phyloP scores from a whole-genome alignment of 2,113 vertebrate genomes.

The Xerus inauris region DNA sequence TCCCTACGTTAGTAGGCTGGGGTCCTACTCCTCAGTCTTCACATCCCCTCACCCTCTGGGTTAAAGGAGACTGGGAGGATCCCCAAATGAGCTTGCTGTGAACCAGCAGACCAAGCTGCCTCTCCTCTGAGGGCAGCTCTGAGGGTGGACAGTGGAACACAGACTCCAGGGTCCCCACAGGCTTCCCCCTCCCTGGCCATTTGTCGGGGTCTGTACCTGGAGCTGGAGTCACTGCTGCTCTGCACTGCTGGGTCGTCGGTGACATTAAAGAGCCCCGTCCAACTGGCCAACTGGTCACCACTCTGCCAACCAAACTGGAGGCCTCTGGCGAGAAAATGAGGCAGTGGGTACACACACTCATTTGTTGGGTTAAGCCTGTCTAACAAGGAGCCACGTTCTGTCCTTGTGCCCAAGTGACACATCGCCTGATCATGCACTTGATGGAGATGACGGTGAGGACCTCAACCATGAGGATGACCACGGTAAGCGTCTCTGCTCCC shows the following conservation, averaged over 20 bases:
- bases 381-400: slow-evolving; percentile 61
- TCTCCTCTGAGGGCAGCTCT: not conserved
- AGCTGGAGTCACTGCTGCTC: slow-evolving; percentile 95
- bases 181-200: slow-evolving; percentile 79
- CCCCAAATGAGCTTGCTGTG: not conserved
- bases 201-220: slow-evolving; percentile 94
- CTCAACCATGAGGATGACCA: accelerated
- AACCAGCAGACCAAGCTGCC: not conserved
- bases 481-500: not conserved
- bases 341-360: slow-evolving; percentile 91
- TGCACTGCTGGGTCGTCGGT: slow-evolving; percentile 95
- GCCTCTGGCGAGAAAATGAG: slow-evolving; percentile 98
- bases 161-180: not conserved
- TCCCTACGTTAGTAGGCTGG: not conserved
- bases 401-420: not conserved
- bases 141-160: not conserved
- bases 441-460: not conserved
- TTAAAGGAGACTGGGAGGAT: not conserved
- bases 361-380: slow-evolving; percentile 65
- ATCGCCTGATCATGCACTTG: not conserved
- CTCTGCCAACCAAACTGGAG: slow-evolving; percentile 99
- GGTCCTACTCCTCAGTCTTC: not conserved
- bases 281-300: slow-evolving; percentile 97
- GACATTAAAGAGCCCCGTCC: slow-evolving; percentile 98
- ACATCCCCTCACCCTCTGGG: not conserved